These are phyloP conservation scores for Marmota monax DNA, from an alignment of 2,113 vertebrate species.

Conservation along the genomic window DNA sequence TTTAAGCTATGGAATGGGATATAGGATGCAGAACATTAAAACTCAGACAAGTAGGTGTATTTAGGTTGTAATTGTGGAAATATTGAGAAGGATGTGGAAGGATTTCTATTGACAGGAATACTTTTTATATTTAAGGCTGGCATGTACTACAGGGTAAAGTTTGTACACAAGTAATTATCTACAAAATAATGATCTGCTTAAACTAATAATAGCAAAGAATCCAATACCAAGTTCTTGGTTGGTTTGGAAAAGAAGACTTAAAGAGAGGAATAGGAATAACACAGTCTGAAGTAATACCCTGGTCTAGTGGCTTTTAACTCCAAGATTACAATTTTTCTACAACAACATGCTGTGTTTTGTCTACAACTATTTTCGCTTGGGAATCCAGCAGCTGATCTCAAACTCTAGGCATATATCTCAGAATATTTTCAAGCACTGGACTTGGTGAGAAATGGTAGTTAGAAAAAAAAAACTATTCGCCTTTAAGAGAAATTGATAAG, in stretches of 20 bases:
- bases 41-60: neutral
- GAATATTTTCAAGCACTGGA: neutral
- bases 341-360: neutral
- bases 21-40: neutral
- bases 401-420: neutral
- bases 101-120: neutral
- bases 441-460: neutral
- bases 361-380: neutral
- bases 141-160: neutral
- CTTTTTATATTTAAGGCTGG: neutral
- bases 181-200: neutral
- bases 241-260: neutral
- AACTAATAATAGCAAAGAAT: neutral
- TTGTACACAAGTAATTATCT: neutral
- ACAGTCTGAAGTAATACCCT: neutral
- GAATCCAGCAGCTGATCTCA: neutral
- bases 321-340: neutral
- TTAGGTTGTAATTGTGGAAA: neutral
- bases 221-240: neutral
- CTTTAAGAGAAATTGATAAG: slow-evolving; percentile 37
- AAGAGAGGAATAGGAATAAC: neutral
- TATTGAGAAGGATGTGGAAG: neutral
- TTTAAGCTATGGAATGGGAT: neutral
- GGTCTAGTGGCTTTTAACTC: neutral
- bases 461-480: neutral